Evolutionary conservation across 2,888 invertebrate genomes (phyloP).

Genomic region (Mimumesa dahlbomi): DNA sequence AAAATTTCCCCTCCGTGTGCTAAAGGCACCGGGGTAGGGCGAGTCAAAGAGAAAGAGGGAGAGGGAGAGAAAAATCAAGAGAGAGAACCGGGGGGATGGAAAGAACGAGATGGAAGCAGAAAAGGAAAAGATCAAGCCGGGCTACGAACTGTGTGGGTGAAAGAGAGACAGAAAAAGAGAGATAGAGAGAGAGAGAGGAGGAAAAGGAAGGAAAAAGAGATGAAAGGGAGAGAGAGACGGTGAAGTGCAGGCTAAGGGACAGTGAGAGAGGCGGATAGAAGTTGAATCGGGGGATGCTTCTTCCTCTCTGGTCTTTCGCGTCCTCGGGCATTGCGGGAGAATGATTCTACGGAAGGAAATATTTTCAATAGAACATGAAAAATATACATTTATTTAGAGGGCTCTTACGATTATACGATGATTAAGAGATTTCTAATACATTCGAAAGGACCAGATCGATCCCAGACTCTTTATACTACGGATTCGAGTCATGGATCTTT

Average conservation of each 20-base stretch:
- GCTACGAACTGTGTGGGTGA: slow-evolving; percentile 9
- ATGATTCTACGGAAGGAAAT: slow-evolving; percentile 53
- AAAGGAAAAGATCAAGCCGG: slow-evolving; percentile 37
- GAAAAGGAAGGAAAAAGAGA: neutral
- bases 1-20: slow-evolving; percentile 62
- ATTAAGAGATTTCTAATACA: too few relatives aligned
- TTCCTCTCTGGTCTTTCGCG: slow-evolving; percentile 52
- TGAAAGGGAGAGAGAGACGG: slow-evolving; percentile 8
- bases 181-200: slow-evolving; percentile 14
- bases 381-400: slow-evolving; percentile 9
- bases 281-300: slow-evolving; percentile 48
- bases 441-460: too few relatives aligned
- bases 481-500: too few relatives aligned
- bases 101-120: slow-evolving; percentile 24
- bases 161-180: slow-evolving; percentile 11
- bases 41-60: slow-evolving; percentile 30
- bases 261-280: slow-evolving; percentile 6
- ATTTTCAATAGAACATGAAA: slow-evolving; percentile 51
- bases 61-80: slow-evolving; percentile 39
- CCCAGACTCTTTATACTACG: too few relatives aligned
- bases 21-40: slow-evolving; percentile 16
- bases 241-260: neutral
- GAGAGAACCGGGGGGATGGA: slow-evolving; percentile 19
- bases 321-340: slow-evolving; percentile 44
- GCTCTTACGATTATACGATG: slow-evolving; percentile 27